Evolutionary conservation across 1,140 invertebrate species (phyloP), one percentile per base, ranked within the genome.

Genomic region (Drosophila asahinai): DNA sequence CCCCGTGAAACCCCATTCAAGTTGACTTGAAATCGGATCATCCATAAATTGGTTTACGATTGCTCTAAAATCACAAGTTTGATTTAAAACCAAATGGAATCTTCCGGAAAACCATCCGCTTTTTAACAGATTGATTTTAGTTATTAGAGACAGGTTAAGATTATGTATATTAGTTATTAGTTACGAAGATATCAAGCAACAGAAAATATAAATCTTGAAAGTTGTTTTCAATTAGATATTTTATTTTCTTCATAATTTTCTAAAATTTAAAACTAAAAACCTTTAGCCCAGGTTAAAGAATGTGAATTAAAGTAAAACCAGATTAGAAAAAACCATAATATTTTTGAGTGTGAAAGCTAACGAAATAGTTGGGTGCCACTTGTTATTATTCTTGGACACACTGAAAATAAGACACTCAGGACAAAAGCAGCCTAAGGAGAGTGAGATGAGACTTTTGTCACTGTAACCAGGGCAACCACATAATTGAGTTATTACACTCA

Each of bases 401-500:
- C 72, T 48, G 48, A 54, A 47, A 52, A 62, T 64, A 60, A 57
- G 65, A 54, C 36, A 48, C 62, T 40, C 64, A 49, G 43, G 36
- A 48, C 51, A 57, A 71, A 33, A 47, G 33, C n/a, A 43, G 33
- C 54, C 48, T 58, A 55, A 57, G 43, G 58, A 51, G 59, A 40
- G 52, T 33, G 51, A 47, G 33, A 36, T 40, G 60, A 63, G 72
- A 52, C 66, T 61, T 79, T 77, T 80, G 83, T 83, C 77, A 62
- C 59, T 55, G 83, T 77, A 74, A 74, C 79, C 77, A 73, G 71
- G 76, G 68, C 80, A 87, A 77, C 77, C 83, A 70, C 63, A 62
- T 87, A 87, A 87, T 87, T 87, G 83, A 83, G 83, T 80, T 87
- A 87, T 83, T 87, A 83, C 76, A 77, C 66, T 63, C 75, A 52